Base-by-base conservation (phyloP, 2,797 vertebrate genomes). In the Sebastes diploproa region DNA sequence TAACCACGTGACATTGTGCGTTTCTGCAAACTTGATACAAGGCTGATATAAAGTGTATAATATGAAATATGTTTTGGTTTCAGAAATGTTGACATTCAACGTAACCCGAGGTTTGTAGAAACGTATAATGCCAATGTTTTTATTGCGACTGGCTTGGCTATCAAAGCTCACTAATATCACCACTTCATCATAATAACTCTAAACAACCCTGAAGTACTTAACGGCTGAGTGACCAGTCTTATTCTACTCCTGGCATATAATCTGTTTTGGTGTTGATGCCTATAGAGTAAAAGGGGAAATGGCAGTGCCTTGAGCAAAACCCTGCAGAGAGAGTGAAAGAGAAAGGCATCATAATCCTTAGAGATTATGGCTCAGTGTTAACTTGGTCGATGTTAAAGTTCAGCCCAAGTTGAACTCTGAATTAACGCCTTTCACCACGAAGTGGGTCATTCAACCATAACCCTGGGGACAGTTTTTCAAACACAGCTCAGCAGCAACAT, bases 311-410 rank as follows among this genome's bases (percentile, higher is more conserved):
- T 10, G 23, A n/a, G 25, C 14, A 66, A 72, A 70, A 29, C 10
- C 36, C 10, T 74, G 42, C 54, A 27, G 32, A 58, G 9, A 58
- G 34, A 59, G n/a, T 34, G 13, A 29, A 36, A 59, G 38, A 58
- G 27, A 64, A 22, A 52, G 18, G 32, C 18, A 25, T 38, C 20
- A 70, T 56, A 77, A 82, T 82, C 74, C 70, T 38, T 1, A 60
- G 12, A 82, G 77, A 75, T 64, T 72, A 72, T 30, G 20, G 72
- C 42, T 75, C 18, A 58, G 29, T 32, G 69, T 74, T 68, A 34
- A 50, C 12, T 79, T 61, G 30, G 27, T 18, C 13, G 22, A 65
- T 69, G 54, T 71, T 60, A 79, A 18, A 66, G 55, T 73, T 75
- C 65, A 23, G 13, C 20, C 22, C 9, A 52, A 86, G 16, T 61